Evolutionary conservation across 1,140 invertebrate species (phyloP).

Genomic region (Penaeus indicus): DNA sequence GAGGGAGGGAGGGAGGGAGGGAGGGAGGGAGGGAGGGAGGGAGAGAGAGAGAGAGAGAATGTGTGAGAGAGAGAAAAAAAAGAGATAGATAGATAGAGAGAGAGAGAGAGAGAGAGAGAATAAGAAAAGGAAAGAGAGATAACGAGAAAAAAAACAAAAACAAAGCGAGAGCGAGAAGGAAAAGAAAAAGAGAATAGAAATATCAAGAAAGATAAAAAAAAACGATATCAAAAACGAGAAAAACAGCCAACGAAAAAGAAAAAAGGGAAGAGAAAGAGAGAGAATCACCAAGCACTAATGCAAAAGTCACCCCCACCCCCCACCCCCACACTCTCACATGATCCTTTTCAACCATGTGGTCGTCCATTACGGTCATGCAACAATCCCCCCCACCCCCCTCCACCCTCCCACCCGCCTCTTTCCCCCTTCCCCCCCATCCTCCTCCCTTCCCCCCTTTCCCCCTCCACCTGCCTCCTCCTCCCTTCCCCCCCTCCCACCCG

Average conservation of each 20-base stretch:
- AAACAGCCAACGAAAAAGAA: no score
- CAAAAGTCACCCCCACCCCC: no score
- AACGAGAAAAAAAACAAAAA: neutral
- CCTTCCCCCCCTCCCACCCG: no score
- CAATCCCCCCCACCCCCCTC: neutral
- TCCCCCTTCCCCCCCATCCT: neutral
- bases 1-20: neutral
- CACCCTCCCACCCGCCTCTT: neutral
- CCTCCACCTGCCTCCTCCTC: neutral
- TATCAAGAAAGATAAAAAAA: neutral
- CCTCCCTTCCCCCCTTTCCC: neutral
- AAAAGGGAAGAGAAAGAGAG: neutral
- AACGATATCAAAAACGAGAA: neutral
- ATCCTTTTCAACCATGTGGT: no score
- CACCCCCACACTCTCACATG: no score
- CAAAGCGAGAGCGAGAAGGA: neutral
- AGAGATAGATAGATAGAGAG: neutral
- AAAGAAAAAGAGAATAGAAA: neutral
- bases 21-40: neutral
- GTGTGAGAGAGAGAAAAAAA: neutral
- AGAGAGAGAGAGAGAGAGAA: neutral
- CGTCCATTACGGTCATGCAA: no score
- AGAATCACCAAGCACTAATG: neutral
- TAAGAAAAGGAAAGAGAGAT: neutral
- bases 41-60: slow-evolving; percentile 20